Evolutionary conservation across 2,113 vertebrate genomes (phyloP).

Genomic region (Cyanistes caeruleus): DNA sequence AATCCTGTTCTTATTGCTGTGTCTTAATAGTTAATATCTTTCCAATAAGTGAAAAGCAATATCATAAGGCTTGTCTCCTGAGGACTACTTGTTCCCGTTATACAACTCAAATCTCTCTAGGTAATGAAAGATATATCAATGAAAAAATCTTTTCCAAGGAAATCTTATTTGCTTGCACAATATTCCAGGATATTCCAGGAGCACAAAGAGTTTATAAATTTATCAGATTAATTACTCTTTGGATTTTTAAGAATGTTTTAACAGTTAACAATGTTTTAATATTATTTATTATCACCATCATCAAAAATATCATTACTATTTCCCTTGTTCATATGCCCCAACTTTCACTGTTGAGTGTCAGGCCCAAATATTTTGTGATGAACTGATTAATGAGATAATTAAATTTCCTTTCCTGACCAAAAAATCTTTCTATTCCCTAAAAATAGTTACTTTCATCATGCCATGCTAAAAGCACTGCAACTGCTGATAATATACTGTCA

Average conservation of each 20-base stretch:
- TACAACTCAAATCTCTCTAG: not conserved
- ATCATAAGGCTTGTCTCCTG: not conserved
- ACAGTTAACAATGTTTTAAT: not conserved
- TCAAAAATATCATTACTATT: not conserved
- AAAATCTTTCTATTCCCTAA: not conserved
- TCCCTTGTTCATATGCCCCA: not conserved
- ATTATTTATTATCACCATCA: not conserved
- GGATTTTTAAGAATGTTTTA: not conserved
- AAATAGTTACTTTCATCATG: conserved; percentile 10
- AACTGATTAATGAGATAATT: conserved; percentile 17
- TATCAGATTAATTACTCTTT: not conserved
- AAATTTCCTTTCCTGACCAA: not conserved
- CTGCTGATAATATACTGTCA: not conserved
- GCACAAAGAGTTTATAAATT: not conserved
- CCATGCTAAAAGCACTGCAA: not conserved
- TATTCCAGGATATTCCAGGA: not conserved
- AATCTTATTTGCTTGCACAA: not conserved
- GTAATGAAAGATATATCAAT: not conserved
- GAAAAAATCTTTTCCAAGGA: not conserved
- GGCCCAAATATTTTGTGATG: not conserved
- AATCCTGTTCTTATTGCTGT: not conserved
- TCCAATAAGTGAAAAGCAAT: not conserved
- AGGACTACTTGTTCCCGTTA: not conserved
- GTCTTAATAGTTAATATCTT: not conserved
- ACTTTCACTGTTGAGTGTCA: not conserved